phyloP scores from a whole-genome alignment of 2,113 vertebrate genomes.

The Ictalurus furcatus region DNA sequence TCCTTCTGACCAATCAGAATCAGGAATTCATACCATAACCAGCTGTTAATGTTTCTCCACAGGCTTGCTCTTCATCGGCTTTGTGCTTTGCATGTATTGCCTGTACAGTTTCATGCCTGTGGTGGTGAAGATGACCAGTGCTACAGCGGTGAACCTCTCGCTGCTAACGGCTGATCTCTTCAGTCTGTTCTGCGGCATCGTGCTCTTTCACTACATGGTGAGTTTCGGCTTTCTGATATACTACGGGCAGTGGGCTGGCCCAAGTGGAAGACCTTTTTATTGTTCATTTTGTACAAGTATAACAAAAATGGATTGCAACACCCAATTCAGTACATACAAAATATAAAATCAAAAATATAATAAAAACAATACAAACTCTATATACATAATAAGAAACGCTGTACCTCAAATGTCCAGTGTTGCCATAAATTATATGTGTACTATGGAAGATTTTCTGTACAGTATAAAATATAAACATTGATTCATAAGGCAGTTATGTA shows the following conservation, averaged over 20 bases:
- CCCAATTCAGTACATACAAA: background rate
- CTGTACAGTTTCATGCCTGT: constrained; percentile 94
- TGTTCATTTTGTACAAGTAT: background rate
- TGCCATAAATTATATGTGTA: background rate
- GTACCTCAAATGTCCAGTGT: background rate
- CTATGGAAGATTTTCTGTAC: background rate
- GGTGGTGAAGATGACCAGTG: constrained; percentile 86
- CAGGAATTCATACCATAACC: background rate
- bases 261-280: background rate
- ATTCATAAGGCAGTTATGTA: background rate
- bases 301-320: background rate
- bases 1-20: background rate
- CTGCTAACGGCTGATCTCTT: constrained; percentile 94
- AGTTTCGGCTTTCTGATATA: constrained; percentile 44
- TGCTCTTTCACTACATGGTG: constrained; percentile 86
- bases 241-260: background rate
- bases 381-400: background rate
- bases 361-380: background rate
- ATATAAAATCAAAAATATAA: too few relatives aligned
- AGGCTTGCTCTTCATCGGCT: constrained; percentile 82
- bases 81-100: constrained; percentile 88
- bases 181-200: constrained; percentile 91
- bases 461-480: background rate
- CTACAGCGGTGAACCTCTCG: constrained; percentile 91
- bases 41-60: constrained; percentile 36